Evolutionary conservation across 1,140 invertebrate species (phyloP).

Genomic region (Neuroterus valhalla): DNA sequence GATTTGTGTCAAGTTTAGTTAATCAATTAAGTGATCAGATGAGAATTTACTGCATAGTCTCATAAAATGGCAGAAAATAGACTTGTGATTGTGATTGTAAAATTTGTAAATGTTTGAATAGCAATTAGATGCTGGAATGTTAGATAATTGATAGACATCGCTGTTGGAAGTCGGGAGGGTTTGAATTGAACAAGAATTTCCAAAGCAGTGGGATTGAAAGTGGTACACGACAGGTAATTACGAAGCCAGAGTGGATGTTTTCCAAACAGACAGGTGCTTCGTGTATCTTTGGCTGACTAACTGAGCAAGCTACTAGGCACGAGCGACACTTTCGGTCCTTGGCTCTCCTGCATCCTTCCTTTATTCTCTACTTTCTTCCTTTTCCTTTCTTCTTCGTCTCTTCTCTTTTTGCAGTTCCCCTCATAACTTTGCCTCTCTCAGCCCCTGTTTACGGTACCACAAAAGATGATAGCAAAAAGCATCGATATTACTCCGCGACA

Average conservation of each 20-base stretch:
- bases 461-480: slow-evolving; percentile 28
- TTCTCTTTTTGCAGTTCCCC: background rate
- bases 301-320: slow-evolving; percentile 25
- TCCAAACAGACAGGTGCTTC: slow-evolving; percentile 26
- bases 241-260: slow-evolving; percentile 23
- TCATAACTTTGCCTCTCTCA: slow-evolving; percentile 2
- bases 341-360: slow-evolving; percentile 5
- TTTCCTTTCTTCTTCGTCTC: background rate
- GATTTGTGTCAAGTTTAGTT: background rate
- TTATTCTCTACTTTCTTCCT: slow-evolving; percentile 7
- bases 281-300: slow-evolving; percentile 24
- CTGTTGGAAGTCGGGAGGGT: slow-evolving; percentile 11
- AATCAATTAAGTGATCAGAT: background rate
- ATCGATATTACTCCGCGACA: slow-evolving; percentile 41
- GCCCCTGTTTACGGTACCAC: slow-evolving; percentile 17
- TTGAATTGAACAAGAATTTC: slow-evolving; percentile 35
- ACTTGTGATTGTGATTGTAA: too few species aligned
- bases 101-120: too few species aligned
- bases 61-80: slow-evolving; percentile 3
- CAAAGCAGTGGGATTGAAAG: slow-evolving; percentile 45
- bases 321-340: slow-evolving; percentile 26
- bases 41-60: background rate
- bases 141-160: slow-evolving; percentile 21
- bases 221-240: slow-evolving; percentile 46
- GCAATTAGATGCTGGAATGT: background rate